Percentiles rank a stretch among this genome's conserved stretches.
Evolutionary conservation across 2,797 vertebrate genomes (phyloP).

Genomic region (Acomys russatus): DNA sequence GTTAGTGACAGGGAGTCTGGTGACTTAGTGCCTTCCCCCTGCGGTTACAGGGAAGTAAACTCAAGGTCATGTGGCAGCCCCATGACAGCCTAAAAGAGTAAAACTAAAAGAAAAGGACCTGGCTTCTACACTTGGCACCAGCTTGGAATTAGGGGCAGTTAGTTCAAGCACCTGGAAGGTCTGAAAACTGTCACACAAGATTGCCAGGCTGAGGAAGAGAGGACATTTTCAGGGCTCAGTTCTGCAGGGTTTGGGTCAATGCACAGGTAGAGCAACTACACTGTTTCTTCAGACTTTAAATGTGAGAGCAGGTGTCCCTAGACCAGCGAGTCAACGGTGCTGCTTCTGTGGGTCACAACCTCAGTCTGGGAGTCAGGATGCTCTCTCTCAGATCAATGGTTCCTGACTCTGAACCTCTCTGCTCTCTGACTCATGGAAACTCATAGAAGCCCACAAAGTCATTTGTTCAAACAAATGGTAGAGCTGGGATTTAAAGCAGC

Average conservation of each 20-base stretch:
- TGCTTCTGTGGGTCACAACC: background rate
- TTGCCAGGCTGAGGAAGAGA: background rate
- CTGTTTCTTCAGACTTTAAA: constrained; percentile 15
- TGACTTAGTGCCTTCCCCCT: constrained; percentile 32
- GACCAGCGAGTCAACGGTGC: background rate
- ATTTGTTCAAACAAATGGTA: background rate
- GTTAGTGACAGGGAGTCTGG: constrained; percentile 37
- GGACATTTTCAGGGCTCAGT: constrained; percentile 27
- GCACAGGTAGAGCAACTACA: background rate
- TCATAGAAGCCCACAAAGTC: background rate
- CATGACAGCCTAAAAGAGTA: background rate
- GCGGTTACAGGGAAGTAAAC: constrained; percentile 47
- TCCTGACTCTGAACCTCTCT: constrained; percentile 18
- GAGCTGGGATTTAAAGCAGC: constrained; percentile 29
- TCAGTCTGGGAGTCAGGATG: constrained; percentile 10
- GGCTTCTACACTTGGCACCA: background rate
- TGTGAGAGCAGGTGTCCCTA: constrained; percentile 5
- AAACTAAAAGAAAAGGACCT: constrained; percentile 35
- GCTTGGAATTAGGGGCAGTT: background rate
- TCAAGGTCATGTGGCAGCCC: background rate
- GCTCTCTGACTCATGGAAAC: constrained; percentile 33
- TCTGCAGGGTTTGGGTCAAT: background rate
- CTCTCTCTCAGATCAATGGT: background rate
- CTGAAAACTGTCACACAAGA: constrained; percentile 50
- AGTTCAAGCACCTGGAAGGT: constrained; percentile 40